Conservation (phyloP, 2,888 invertebrate species). For the Ischnus inquisitorius region DNA sequence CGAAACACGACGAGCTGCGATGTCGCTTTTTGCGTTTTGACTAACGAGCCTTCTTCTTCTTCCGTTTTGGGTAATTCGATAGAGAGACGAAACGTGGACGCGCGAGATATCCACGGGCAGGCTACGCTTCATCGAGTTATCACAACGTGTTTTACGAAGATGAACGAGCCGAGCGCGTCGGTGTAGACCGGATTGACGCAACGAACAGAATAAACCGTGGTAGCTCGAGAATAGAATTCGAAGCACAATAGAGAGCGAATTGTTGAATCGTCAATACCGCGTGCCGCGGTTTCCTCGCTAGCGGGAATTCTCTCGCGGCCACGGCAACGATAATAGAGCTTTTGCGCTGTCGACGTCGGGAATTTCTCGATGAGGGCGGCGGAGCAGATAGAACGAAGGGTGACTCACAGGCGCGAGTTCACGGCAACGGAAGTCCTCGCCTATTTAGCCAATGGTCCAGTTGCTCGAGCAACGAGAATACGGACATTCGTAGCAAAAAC, state of each 20-base stretch:
- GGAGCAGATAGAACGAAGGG: conserved; percentile 8
- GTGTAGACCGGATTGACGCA: conserved; percentile 61
- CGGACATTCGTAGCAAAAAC: conserved; percentile 41
- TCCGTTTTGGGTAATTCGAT: conserved; percentile 40
- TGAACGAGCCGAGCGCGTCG: conserved; percentile 33
- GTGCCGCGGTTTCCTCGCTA: neutral
- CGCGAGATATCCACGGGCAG: conserved; percentile 18
- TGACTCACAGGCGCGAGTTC: conserved; percentile 14
- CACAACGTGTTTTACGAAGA: conserved; percentile 38
- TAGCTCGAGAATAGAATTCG: conserved; percentile 65
- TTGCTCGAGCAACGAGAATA: neutral
- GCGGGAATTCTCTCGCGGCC: conserved; percentile 34
- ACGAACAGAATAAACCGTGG: conserved; percentile 61
- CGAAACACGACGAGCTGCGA: neutral
- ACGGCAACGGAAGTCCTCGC: conserved; percentile 12
- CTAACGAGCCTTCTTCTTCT: conserved; percentile 1
- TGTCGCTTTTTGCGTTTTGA: neutral
- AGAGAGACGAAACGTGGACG: conserved; percentile 18
- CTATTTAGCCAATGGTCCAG: neutral
- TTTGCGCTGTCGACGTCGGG: conserved; percentile 27
- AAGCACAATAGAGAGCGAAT: conserved; percentile 60
- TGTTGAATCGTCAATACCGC: conserved; percentile 52
- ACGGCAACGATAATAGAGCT: conserved; percentile 43
- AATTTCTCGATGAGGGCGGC: conserved; percentile 46
- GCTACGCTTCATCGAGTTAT: conserved; percentile 34